phyloP scores from a whole-genome alignment of 1,140 invertebrate species.

The Drosophila repletoides region DNA sequence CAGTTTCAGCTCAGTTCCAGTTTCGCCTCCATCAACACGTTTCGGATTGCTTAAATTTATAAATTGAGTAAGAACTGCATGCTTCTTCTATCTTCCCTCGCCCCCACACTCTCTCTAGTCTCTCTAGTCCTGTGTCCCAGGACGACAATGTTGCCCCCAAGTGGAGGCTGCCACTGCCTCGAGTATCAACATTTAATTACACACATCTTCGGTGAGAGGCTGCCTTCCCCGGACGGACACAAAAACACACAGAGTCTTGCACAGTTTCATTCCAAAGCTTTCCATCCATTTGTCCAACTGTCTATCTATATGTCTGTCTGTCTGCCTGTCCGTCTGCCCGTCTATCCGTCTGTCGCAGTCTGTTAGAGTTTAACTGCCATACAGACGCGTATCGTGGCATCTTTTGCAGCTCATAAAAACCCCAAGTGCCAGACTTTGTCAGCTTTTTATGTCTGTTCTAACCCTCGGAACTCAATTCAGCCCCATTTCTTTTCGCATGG shows the following conservation, averaged over 20 bases:
- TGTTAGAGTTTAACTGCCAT: slow-evolving; percentile 22
- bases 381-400: slow-evolving; percentile 16
- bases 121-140: slow-evolving; percentile 26
- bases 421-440: slow-evolving; percentile 34
- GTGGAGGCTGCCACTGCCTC: slow-evolving; percentile 41
- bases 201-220: slow-evolving; percentile 26
- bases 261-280: slow-evolving; percentile 1
- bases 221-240: neutral
- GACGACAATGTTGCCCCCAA: slow-evolving; percentile 54
- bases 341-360: neutral
- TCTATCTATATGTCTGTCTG: neutral
- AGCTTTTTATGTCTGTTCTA: slow-evolving; percentile 12
- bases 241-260: too few relatives aligned
- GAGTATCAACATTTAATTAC: slow-evolving; percentile 71
- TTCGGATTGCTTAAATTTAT: slow-evolving; percentile 69
- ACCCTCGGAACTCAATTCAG: neutral
- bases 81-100: slow-evolving; percentile 1
- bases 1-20: neutral
- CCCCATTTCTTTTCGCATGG: too few relatives aligned
- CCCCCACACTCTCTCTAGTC: neutral
- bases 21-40: slow-evolving; percentile 58
- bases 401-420: slow-evolving; percentile 35
- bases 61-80: slow-evolving; percentile 64
- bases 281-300: neutral
- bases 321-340: neutral